A percentile compares a stretch with the other conserved stretches of the same genome.
phyloP scores from a whole-genome alignment of 2,888 invertebrate genomes.

The Tenthredo scrophulariae region DNA sequence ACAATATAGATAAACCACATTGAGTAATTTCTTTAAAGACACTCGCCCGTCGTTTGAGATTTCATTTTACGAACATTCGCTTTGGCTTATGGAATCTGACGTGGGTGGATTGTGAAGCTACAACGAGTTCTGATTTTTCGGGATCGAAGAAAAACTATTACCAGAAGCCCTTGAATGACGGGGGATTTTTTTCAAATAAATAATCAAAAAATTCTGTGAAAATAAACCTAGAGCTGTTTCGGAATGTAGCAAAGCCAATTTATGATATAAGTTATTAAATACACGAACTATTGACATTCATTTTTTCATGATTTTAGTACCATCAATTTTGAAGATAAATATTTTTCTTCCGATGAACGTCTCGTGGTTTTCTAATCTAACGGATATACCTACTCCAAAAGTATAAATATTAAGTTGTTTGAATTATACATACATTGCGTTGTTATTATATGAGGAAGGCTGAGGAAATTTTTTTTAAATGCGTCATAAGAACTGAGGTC shows the following conservation, averaged over 20 bases:
- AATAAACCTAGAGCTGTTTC: neutral
- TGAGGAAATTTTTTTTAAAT: neutral
- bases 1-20: neutral
- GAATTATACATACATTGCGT: slow-evolving; percentile 11
- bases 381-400: neutral
- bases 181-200: neutral
- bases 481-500: neutral
- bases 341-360: neutral
- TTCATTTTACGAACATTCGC: neutral
- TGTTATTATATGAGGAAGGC: neutral
- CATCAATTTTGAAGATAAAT: slow-evolving; percentile 39
- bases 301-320: neutral
- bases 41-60: neutral
- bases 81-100: neutral
- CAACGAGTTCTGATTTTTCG: neutral
- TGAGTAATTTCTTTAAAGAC: neutral
- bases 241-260: neutral
- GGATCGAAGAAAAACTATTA: neutral
- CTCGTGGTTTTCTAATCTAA: neutral
- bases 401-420: neutral
- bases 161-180: neutral
- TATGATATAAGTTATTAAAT: neutral
- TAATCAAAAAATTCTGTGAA: neutral
- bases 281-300: neutral
- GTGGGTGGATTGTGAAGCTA: neutral